phyloP scores from a whole-genome alignment of 2,888 invertebrate genomes.

The Xylota segnis region DNA sequence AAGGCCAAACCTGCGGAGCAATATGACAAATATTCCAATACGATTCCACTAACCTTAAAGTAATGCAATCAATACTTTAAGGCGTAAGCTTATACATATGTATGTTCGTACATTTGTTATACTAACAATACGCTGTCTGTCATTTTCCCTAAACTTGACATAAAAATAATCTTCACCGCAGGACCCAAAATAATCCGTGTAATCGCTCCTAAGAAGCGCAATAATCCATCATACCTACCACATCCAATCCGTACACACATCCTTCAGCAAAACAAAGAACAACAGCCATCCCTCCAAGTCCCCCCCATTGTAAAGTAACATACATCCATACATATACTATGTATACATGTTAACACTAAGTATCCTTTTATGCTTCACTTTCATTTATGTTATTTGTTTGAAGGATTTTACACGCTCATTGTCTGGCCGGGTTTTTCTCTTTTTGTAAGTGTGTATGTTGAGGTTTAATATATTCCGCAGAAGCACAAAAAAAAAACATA shows the following conservation, averaged over 20 bases:
- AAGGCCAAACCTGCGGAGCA: too few relatives aligned
- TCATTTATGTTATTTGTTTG: conserved; percentile 1
- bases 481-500: not conserved
- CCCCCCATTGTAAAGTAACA: not conserved
- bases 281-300: not conserved
- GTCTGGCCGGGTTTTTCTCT: not conserved
- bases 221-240: not conserved
- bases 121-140: too few relatives aligned
- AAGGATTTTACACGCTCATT: not conserved
- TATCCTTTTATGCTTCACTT: conserved; percentile 8
- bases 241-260: not conserved
- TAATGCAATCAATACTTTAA: too few relatives aligned
- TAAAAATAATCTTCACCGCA: too few relatives aligned
- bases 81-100: too few relatives aligned
- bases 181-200: not conserved
- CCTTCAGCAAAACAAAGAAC: not conserved
- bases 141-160: too few relatives aligned
- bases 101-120: too few relatives aligned
- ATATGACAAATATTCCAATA: too few relatives aligned
- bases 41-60: too few relatives aligned
- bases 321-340: too few relatives aligned
- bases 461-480: not conserved
- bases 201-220: not conserved
- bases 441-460: not conserved
- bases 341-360: conserved; percentile 10